Percentiles rank a stretch among this genome's conserved stretches.
Conservation (phyloP, 37 sponge, comb jelly and placozoan species). For the Petrosia ficiformis region DNA sequence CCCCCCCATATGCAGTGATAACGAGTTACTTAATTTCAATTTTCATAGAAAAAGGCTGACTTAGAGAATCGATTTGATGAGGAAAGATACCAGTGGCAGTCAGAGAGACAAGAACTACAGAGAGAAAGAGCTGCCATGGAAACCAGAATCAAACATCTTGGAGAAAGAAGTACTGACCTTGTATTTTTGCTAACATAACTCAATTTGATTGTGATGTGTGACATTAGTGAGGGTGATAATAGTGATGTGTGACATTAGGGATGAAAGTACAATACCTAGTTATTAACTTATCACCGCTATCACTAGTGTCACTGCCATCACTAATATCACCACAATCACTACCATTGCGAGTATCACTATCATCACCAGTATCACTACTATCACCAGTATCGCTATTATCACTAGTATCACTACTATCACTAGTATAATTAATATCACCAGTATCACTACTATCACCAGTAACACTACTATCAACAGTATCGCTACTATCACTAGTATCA, state of each 20-base stretch:
- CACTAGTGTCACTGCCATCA: no score
- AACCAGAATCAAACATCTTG: slow-evolving; percentile 50
- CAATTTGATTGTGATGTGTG: neutral
- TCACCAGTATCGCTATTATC: no score
- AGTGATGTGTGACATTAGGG: neutral
- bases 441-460: no score
- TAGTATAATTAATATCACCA: no score
- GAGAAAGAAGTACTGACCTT: slow-evolving; percentile 46
- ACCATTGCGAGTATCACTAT: no score
- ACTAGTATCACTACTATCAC: no score
- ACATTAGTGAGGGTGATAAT: neutral
- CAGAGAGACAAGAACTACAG: slow-evolving; percentile 27
- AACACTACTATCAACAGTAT: no score
- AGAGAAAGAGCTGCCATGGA: slow-evolving; percentile 37
- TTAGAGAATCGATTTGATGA: slow-evolving; percentile 62
- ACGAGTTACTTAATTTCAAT: neutral
- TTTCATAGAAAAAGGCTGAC: slow-evolving; percentile 38
- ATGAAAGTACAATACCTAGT: neutral
- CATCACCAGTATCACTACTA: no score
- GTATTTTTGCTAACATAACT: neutral
- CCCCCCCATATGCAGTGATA: neutral
- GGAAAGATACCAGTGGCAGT: slow-evolving; percentile 39
- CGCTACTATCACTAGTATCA: no score
- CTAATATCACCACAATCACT: no score
- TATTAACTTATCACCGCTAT: no score